Evolutionary conservation across 2,113 vertebrate species (phyloP), one percentile per base, ranked within the genome.

Genomic region (Semnornis frantzii): DNA sequence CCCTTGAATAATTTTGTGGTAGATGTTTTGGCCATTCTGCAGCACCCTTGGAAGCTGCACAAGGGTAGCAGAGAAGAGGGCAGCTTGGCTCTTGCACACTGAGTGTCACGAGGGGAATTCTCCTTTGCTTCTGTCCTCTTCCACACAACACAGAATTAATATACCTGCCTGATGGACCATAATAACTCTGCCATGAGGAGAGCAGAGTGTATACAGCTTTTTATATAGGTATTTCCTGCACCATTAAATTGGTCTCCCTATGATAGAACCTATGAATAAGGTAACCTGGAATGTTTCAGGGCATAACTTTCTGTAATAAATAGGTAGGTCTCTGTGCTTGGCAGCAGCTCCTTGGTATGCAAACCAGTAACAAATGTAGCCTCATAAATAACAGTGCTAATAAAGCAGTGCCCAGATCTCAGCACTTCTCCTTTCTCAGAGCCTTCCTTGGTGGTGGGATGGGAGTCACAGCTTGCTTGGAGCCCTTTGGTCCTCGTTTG

Each of bases 241-340:
- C 74, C 86, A 93, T 95, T 96, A 95, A 95, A 79, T 86, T 79
- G 62, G 15, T 73, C 59, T 94, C 7, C 31, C 25, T 81, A 8
- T 54, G 69, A 74, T 64, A 90, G 62, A 81, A 60, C 80, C 69
- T 21, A 54, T 83, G 77, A 84, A 76, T 81, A 86, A 89, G 24
- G 66, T 78, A 94, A 94, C 80, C 44, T 92, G 75, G 15, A 24
- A 70, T 58, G 48, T 82, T 90, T 75, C 75, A 92, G 74, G 89
- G 69, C 70, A 50, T 6, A 30, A 57, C 82, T 82, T 80, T 60
- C 74, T 68, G 25, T 75, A 84, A 84, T 87, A 86, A 92, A 86
- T 92, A 59, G 28, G 13, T 44, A 50, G 46, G 59, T 59, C 4
- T 76, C 27, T 16, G 11, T 28, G 27, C 54, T 30, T 55, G 54